Base-by-base conservation (phyloP, 2,797 vertebrate species). In the Sebastes glaucus region DNA sequence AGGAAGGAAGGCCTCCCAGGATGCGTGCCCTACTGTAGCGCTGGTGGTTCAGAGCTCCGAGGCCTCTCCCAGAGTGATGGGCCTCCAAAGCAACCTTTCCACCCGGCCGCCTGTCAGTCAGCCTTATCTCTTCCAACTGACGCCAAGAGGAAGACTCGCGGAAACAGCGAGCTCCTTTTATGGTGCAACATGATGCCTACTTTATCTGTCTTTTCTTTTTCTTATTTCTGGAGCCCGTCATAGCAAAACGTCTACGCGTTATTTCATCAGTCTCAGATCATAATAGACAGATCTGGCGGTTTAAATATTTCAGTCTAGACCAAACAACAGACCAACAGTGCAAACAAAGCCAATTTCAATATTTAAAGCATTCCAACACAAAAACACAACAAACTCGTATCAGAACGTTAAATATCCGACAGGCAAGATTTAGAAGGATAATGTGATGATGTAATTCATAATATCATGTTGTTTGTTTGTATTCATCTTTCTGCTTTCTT, bases 51-150 rank as follows among this genome's bases (percentile, higher is more conserved):
- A 7, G 74, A 63, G 87, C 88, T 90, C 63, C 1, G 62, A 88
- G 90, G 89, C 82, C 80, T 79, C 81, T 88, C 88, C 87, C 78
- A 78, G 83, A 84, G 87, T 53, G 87, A 90, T 3, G 71, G 72
- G 63, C 80, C 86, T 87, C 87, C 70, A 78, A 9, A 71, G 83
- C 78, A 86, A 85, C 87, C 77, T 81, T 90, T 91, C 67, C 84
- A 83, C 68, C 81, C 7, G 60, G 77, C 79, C 59, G 18, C 77
- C 86, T 89, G 88, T 93, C 92, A 90, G 67, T 90, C 90, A 90
- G 30, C 18, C 9, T 74, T 84, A 80, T 88, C 83, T 75, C 64
- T 32, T 62, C 71, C 66, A 32, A 9, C 80, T 7, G 73, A 74
- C 0, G 27, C 87, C 74, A 1, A 63, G 68, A 86, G 72, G 73